A percentile compares a stretch with the other conserved stretches of the same genome.
Evolutionary conservation across 2,113 vertebrate genomes (phyloP).

Genomic region (Phalacrocorax brasilianus): DNA sequence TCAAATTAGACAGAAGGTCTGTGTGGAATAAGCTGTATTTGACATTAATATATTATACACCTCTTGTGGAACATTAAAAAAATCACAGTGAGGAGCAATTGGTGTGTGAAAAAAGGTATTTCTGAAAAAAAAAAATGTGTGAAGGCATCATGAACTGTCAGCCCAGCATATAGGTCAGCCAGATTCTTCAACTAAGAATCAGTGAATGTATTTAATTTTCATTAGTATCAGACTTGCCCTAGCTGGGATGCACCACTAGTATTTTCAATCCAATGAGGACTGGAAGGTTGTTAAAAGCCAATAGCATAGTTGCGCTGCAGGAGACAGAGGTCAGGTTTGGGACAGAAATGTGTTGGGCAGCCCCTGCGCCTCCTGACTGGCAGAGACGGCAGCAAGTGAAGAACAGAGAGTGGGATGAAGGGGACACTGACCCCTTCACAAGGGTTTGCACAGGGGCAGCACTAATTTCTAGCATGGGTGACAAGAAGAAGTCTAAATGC

Average conservation of each 20-base stretch:
- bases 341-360: background rate
- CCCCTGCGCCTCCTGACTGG: background rate
- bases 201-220: background rate
- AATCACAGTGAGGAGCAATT: background rate
- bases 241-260: background rate
- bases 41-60: background rate
- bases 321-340: background rate
- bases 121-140: background rate
- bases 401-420: background rate
- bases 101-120: background rate
- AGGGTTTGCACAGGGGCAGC: background rate
- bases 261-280: background rate
- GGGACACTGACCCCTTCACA: background rate
- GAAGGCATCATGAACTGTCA: constrained; percentile 27
- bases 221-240: background rate
- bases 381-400: background rate
- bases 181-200: background rate
- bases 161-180: background rate
- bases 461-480: background rate
- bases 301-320: background rate
- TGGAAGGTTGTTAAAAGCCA: background rate
- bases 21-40: constrained; percentile 16
- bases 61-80: background rate
- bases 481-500: background rate
- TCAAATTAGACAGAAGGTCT: background rate